These are phyloP conservation scores for Aporophyla nigra DNA, from an alignment of 2,888 invertebrate species.

Conservation along the genomic window DNA sequence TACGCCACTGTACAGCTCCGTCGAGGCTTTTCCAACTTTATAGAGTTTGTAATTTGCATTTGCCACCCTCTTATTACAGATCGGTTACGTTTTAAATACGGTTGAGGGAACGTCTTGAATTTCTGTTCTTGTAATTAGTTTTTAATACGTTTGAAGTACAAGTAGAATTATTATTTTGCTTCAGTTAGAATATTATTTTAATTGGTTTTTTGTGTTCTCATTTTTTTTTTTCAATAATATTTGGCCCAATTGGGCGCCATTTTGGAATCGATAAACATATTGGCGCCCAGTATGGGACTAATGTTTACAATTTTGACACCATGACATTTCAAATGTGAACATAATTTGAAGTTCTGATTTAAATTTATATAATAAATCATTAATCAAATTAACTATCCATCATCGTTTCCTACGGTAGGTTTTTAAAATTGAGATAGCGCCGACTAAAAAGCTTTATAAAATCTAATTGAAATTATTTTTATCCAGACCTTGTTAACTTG, in stretches of 20 bases:
- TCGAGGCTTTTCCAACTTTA: constrained; percentile 45
- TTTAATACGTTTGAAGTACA: constrained; percentile 3
- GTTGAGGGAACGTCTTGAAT: constrained; percentile 26
- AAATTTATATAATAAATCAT: neutral
- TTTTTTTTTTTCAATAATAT: neutral
- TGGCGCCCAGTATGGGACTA: constrained; percentile 46
- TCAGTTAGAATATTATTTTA: neutral
- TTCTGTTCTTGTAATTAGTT: constrained; percentile 25
- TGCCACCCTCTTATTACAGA: constrained; percentile 57
- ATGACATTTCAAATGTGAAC: neutral
- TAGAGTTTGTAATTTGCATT: constrained; percentile 62
- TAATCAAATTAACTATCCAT: neutral
- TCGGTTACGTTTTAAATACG: constrained; percentile 51
- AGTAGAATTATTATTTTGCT: neutral
- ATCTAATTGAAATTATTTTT: constrained; percentile 54
- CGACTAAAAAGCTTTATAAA: constrained; percentile 25
- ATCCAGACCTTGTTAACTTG: constrained; percentile 48
- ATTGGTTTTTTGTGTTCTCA: neutral
- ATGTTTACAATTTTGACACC: fast-evolving
- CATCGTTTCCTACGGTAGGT: neutral
- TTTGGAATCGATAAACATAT: neutral
- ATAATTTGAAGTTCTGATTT: neutral
- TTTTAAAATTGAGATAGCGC: constrained; percentile 11
- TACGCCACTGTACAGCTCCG: constrained; percentile 46
- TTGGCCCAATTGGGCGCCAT: constrained; percentile 23